Conservation (phyloP, 2,113 vertebrate species). For the Ceyx margarethae region DNA sequence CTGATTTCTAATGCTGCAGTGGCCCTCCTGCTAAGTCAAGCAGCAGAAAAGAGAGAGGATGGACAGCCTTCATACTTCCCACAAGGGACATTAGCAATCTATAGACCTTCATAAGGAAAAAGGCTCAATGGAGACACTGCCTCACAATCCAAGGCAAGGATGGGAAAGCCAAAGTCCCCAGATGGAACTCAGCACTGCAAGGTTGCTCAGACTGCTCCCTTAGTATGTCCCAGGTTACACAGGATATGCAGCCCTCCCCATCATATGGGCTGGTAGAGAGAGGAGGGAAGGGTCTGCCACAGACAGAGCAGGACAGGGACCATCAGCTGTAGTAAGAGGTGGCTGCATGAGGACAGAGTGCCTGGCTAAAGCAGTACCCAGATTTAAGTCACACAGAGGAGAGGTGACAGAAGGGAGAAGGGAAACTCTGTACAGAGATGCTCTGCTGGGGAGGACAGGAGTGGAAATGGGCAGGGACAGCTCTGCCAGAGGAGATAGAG, state of each 20-base stretch:
- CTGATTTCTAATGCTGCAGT: neutral
- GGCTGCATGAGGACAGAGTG: neutral
- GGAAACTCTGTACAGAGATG: neutral
- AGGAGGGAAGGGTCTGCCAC: neutral
- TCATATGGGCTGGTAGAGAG: accelerated
- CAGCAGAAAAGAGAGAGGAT: neutral
- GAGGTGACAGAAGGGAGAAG: neutral
- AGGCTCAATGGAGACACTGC: neutral
- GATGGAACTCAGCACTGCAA: neutral
- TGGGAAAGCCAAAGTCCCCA: neutral
- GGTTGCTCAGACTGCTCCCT: neutral
- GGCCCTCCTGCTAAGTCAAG: neutral
- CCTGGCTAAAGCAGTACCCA: neutral
- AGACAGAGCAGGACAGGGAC: neutral
- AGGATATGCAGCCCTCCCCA: neutral
- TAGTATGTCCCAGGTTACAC: neutral
- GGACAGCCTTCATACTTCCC: neutral
- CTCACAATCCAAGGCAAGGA: neutral
- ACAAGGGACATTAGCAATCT: neutral
- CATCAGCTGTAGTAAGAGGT: neutral
- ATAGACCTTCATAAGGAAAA: neutral
- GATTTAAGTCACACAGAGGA: neutral
- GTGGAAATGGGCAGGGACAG: neutral
- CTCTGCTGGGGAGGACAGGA: neutral
- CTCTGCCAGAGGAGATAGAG: neutral